Evolutionary conservation across 2,113 vertebrate species (phyloP), one percentile per base, ranked within the genome.

Genomic region (Ammospiza nelsoni): DNA sequence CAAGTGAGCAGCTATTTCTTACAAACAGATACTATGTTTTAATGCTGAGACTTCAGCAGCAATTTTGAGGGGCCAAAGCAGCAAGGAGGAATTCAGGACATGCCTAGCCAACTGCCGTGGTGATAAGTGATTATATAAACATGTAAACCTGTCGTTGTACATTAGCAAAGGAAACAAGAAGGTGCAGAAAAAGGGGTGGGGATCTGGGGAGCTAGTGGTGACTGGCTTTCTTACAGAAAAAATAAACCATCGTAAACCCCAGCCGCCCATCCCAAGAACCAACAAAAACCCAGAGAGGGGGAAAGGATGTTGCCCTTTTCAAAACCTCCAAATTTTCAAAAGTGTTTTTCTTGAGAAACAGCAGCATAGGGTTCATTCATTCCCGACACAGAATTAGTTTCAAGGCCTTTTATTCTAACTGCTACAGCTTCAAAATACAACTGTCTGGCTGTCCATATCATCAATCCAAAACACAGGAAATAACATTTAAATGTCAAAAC

Each of bases 401-500:
- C 57, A 93, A 74, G 55, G 15, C 9, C 80, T 89, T 94, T 15
- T 41, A 65, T 68, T 89, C 51, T 62, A 63, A 41, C 61, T 81
- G 18, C 76, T 72, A 39, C 31, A 65, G 13, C 23, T 94, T 94
- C 72, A 89, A 88, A 93, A 69, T 41, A 55, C 25, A 79, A 27
- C 18, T 87, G 39, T 44, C 44, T 72, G 15, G 11, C 35, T 82
- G 65, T 69, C 54, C 35, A 19, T 88, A 28, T 25, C 59, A 52
- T 67, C 62, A 89, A 57, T 58, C 17, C 11, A 52, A 69, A 78
- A 89, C 52, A 92, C 28, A 35, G 37, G 69, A 86, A 97, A 84
- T 97, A 98, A 92, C 82, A 97, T 97, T 96, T 97, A 97, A 98
- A 98, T 98, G 96, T 98, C 96, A 98, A 98, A 98, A 97, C 86